Conservation (phyloP, 2,113 vertebrate species). For the Colaptes auratus region DNA sequence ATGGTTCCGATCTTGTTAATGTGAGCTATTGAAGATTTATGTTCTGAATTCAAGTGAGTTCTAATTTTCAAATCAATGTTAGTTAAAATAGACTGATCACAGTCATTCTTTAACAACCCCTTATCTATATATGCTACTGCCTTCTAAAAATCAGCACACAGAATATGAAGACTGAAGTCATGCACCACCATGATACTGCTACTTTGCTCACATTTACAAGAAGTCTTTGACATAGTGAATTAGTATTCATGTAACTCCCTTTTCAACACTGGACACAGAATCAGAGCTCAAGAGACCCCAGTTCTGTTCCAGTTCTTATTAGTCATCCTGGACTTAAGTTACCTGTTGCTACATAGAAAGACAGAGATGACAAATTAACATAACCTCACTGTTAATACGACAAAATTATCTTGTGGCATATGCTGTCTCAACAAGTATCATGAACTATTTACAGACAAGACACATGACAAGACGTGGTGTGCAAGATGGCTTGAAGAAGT, state of each 20-base stretch:
- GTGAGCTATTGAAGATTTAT: background rate
- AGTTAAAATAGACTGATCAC: background rate
- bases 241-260: background rate
- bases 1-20: background rate
- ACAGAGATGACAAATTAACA: background rate
- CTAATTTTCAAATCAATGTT: background rate
- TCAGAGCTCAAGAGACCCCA: background rate
- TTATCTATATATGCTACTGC: background rate
- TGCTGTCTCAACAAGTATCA: background rate
- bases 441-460: background rate
- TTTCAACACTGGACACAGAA: background rate
- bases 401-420: background rate
- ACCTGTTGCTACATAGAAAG: background rate
- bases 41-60: background rate
- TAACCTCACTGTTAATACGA: background rate
- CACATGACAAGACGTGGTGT: too few relatives aligned
- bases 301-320: background rate
- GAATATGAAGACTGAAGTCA: background rate
- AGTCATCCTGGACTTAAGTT: background rate
- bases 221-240: background rate
- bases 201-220: background rate
- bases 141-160: background rate
- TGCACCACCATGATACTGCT: background rate
- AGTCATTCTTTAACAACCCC: background rate
- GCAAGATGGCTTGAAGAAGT: background rate